Base-by-base conservation (phyloP, 2,113 vertebrate genomes). In the Amblyopsis rosae region DNA sequence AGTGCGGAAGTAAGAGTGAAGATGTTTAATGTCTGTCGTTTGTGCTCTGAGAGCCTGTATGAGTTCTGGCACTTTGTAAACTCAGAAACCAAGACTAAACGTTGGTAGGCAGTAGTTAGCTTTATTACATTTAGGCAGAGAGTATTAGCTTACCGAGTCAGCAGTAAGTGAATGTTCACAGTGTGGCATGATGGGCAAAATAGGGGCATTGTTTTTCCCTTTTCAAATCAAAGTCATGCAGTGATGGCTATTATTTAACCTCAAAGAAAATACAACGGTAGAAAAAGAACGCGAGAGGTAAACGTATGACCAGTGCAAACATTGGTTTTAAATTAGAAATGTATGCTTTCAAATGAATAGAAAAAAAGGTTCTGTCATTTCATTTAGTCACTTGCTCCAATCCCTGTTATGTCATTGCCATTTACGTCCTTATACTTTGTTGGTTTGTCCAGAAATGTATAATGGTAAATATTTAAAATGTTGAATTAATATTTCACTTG, bases 261-360 rank as follows among this genome's bases (percentile, higher is more conserved):
- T 56, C 60, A 9, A 26, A 71, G 58, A 49, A 65, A 59, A 77
- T 65, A 62, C 8, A 3, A 35, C 12, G 32, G 15, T 47, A 41
- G 16, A n/a, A 64, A 68, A 48, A 47, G 57, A 57, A 80, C 2
- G 26, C 26, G 26, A 15, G 9, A 49, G 65, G 57, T 46, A 16
- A 60, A 49, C 13, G 54, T 32, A 58, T 47, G 57, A 79, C 72
- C 62, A 59, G 62, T 72, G 76, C 70, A 75, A 76, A 45, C 69
- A 61, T 76, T 67, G 76, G 49, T 69, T 70, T 67, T 69, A 57
- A 70, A 72, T 62, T 48, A 73, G 51, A 76, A 77, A 78, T 57
- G 46, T 5, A 41, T 41, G 35, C 59, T 72, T 53, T 55, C 45
- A 66, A 63, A 54, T 73, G 49, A 63, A 77, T 80, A 65, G n/a